A percentile compares a stretch with the other conserved stretches of the same genome.
Conservation (phyloP, 2,797 vertebrate species). For the Malurus leucopterus region DNA sequence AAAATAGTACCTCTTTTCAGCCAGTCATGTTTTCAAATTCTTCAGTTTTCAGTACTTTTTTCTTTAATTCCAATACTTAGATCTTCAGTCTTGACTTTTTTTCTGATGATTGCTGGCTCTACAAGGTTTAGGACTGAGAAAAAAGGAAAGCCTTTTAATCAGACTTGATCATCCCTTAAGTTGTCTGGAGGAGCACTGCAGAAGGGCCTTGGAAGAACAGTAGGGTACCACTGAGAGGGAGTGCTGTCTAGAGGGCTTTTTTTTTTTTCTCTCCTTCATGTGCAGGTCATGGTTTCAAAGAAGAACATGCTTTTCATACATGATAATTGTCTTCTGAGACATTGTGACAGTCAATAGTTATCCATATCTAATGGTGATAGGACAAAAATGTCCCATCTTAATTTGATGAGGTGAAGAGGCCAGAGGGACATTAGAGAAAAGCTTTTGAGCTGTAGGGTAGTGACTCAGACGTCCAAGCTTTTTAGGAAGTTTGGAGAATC, state of each 20-base stretch:
- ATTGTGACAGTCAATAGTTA: not conserved
- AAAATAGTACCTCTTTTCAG: not conserved
- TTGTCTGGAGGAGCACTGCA: not conserved
- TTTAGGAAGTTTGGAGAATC: not conserved
- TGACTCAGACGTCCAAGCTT: accelerated
- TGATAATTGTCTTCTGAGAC: not conserved
- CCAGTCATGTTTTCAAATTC: not conserved
- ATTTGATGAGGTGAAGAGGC: not conserved
- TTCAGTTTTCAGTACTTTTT: not conserved
- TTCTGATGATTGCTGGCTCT: not conserved
- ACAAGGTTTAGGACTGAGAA: not conserved
- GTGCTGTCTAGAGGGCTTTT: not conserved
- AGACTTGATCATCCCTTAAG: accelerated
- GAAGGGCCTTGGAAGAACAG: not conserved
- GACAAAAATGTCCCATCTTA: not conserved
- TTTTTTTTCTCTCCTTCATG: not conserved
- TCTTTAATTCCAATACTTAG: not conserved
- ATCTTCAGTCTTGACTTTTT: too few relatives aligned
- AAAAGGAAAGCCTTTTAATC: not conserved
- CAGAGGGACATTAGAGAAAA: not conserved
- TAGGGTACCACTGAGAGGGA: not conserved
- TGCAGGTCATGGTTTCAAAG: not conserved
- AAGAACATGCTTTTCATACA: not conserved
- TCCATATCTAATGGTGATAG: not conserved
- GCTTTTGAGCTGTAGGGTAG: not conserved